Evolutionary conservation across 2,888 invertebrate species (phyloP).

Genomic region (Junonia oenone): DNA sequence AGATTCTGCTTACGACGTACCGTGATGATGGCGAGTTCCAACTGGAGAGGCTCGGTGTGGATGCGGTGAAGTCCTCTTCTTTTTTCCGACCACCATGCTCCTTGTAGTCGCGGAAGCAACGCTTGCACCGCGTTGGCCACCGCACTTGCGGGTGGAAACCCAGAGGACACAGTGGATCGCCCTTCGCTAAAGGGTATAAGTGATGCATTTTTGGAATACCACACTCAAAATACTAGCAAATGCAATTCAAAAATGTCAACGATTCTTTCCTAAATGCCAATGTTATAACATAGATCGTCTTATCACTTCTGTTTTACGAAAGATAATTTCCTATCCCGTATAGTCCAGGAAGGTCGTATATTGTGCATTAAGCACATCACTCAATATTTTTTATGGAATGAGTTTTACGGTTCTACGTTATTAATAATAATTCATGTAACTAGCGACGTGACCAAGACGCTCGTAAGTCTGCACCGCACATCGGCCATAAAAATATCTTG

Average conservation of each 20-base stretch:
- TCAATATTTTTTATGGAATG: slow-evolving; percentile 69
- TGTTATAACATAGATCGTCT: slow-evolving; percentile 31
- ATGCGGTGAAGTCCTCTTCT: slow-evolving; percentile 84
- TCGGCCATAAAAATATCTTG: slow-evolving; percentile 77
- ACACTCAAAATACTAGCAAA: slow-evolving; percentile 48
- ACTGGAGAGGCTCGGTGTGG: slow-evolving; percentile 87
- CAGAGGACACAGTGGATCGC: slow-evolving; percentile 93
- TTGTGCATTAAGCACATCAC: slow-evolving; percentile 32
- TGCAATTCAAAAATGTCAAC: slow-evolving; percentile 68
- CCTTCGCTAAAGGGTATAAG: slow-evolving; percentile 87
- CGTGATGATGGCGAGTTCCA: slow-evolving; percentile 81
- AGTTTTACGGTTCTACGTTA: slow-evolving; percentile 67
- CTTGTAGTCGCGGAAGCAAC: slow-evolving; percentile 95
- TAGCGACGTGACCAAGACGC: slow-evolving; percentile 58
- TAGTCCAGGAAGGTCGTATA: slow-evolving; percentile 27
- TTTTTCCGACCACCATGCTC: slow-evolving; percentile 90
- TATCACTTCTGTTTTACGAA: slow-evolving; percentile 44
- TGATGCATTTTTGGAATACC: slow-evolving; percentile 81
- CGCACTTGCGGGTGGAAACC: slow-evolving; percentile 97
- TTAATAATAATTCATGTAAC: slow-evolving; percentile 68
- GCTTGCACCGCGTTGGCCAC: slow-evolving; percentile 95
- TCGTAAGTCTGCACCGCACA: slow-evolving; percentile 67
- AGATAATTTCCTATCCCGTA: slow-evolving; percentile 29
- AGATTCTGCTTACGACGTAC: slow-evolving; percentile 45
- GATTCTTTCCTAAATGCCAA: slow-evolving; percentile 63